phyloP scores from a whole-genome alignment of 2,797 vertebrate genomes.

The Phataginus tricuspis region DNA sequence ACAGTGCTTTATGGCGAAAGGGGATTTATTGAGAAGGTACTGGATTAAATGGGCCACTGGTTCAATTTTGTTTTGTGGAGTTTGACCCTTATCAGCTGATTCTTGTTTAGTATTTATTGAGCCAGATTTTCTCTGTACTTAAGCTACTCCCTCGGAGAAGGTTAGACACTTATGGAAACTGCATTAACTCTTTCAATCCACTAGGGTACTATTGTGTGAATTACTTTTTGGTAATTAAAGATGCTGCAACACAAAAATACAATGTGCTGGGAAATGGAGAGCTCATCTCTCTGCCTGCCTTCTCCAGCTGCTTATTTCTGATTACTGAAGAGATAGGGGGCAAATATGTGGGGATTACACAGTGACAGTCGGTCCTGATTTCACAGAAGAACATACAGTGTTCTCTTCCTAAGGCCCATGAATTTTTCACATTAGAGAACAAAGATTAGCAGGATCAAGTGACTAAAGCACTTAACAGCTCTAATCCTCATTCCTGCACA shows the following conservation, averaged over 20 bases:
- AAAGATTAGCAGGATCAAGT: conserved; percentile 77
- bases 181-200: conserved; percentile 79
- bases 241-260: conserved; percentile 68
- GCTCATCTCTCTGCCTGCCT: conserved; percentile 68
- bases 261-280: conserved; percentile 44
- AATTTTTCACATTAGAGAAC: conserved; percentile 77
- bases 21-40: conserved; percentile 61
- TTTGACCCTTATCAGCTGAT: conserved; percentile 71
- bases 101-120: conserved; percentile 75
- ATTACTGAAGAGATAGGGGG: conserved; percentile 66
- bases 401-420: conserved; percentile 58
- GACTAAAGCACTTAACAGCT: conserved; percentile 69
- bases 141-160: conserved; percentile 69
- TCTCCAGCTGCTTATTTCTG: conserved; percentile 57
- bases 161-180: conserved; percentile 73
- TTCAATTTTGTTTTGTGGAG: conserved; percentile 67
- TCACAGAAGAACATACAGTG: conserved; percentile 40
- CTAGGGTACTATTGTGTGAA: conserved; percentile 75
- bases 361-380: conserved; percentile 47
- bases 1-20: conserved; percentile 7
- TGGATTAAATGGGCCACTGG: conserved; percentile 60
- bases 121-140: conserved; percentile 73
- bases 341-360: conserved; percentile 68
- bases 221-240: conserved; percentile 80
- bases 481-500: conserved; percentile 74